Base-by-base conservation (phyloP, 2,888 invertebrate species). In the Odontomyia ornata region DNA sequence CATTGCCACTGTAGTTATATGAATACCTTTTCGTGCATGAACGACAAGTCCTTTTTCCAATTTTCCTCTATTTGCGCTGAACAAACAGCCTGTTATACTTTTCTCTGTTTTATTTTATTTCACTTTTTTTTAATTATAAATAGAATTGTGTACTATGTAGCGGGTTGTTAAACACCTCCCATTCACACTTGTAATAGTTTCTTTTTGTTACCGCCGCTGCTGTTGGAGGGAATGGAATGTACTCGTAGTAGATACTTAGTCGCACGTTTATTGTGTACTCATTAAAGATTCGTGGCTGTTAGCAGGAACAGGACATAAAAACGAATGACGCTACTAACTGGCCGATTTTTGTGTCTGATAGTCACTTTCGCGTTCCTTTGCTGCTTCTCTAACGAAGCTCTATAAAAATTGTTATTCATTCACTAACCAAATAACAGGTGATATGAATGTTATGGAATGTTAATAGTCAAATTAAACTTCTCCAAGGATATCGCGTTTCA, bases 361-460 rank as follows among this genome's bases (percentile, higher is more conserved):
- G 64, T 65, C 36, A 27, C 57, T 18, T 18, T 23, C 23, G 11
- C 23, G 27, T 62, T 5, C 62, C 36, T 36, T 36, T 9, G 36
- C 9, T 9, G 3, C 9, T 36, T 3, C 36, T 9, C 36, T 5
- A 52, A 52, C 52, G 7, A 43, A 13, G 52, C 36, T 36, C 65
- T 36, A 36, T 65, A 65, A 65, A 65, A 65, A 65, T 65, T 30
- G 7, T 36, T 27, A 65, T 36, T 65, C 65, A 30, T 65, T 30
- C 27, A 21, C 36, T 4, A 65, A 36, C 36, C n/a, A 5, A 60
- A 60, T 60, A 65, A 65, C 65, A 36, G 65, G 65, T 65, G 65
- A 65, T 65, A 65, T 36, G 36, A 65, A 36, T 65, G 65, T 65
- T 36, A 36, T 65, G 65, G 65, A 65, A 65, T 65, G 65, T 65